phyloP scores from a whole-genome alignment of 2,113 vertebrate species.

The Cairina moschata region DNA sequence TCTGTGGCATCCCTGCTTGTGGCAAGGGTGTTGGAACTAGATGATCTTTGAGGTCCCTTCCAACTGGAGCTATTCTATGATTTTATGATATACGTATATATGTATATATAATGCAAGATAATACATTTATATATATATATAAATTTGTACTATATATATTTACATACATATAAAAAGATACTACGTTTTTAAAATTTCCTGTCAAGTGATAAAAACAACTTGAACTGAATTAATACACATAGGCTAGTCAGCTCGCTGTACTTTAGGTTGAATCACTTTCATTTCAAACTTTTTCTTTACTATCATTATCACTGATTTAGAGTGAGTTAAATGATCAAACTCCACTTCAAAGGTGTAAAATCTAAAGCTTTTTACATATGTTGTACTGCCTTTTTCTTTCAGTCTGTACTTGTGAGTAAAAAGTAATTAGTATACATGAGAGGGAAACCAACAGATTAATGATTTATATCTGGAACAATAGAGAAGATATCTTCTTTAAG shows the following conservation, averaged over 20 bases:
- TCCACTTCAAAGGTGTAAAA: conserved; percentile 18
- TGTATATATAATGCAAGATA: too few relatives aligned
- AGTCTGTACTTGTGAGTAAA: not conserved
- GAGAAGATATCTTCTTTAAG: not conserved
- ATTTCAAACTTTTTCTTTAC: conserved; percentile 34
- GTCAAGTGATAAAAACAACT: conserved; percentile 48
- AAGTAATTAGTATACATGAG: too few relatives aligned
- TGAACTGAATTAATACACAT: conserved; percentile 44
- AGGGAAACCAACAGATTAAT: not conserved
- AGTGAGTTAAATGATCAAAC: not conserved
- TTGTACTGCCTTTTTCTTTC: not conserved
- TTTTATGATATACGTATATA: too few relatives aligned
- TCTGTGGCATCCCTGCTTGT: too few relatives aligned
- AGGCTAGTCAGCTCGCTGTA: conserved; percentile 35
- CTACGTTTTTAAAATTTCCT: conserved; percentile 61
- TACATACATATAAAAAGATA: conserved; percentile 2
- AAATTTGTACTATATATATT: too few relatives aligned
- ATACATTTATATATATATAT: not conserved
- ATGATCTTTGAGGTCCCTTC: too few relatives aligned
- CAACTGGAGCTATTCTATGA: too few relatives aligned
- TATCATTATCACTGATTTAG: conserved; percentile 37
- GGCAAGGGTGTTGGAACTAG: too few relatives aligned
- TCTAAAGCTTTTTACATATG: not conserved
- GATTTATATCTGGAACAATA: not conserved
- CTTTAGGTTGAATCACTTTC: conserved; percentile 42